Evolutionary conservation across 2,113 vertebrate species (phyloP).

Genomic region (Channa maculata): DNA sequence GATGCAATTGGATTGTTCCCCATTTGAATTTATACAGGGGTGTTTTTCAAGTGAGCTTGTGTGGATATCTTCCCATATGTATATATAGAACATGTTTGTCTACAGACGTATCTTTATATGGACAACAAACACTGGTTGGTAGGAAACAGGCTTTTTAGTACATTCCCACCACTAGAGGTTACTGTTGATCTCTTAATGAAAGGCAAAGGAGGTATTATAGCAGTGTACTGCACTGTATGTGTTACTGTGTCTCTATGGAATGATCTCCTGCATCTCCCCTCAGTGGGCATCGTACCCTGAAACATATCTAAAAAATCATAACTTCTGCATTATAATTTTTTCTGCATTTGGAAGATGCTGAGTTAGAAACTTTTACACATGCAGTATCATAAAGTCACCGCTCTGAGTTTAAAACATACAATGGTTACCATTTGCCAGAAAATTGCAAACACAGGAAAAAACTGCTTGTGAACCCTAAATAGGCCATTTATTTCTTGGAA

Average conservation of each 20-base stretch:
- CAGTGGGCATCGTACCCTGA: no score
- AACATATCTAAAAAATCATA: neutral
- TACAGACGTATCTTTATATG: constrained; percentile 4
- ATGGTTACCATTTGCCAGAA: neutral
- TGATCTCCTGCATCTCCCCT: neutral
- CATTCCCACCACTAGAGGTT: constrained; percentile 77
- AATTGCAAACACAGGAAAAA: neutral
- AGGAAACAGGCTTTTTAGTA: neutral
- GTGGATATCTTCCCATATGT: constrained; percentile 3
- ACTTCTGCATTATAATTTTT: neutral
- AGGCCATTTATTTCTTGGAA: neutral
- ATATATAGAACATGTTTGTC: constrained; percentile 1
- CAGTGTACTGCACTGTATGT: neutral
- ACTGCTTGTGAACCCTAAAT: neutral
- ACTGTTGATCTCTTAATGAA: constrained; percentile 74
- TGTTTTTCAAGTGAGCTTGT: constrained; percentile 29
- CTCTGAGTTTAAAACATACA: neutral
- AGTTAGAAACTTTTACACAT: neutral
- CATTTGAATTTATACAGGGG: constrained; percentile 44
- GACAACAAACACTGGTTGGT: neutral
- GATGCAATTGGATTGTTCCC: constrained; percentile 62
- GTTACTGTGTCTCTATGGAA: neutral
- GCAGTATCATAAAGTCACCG: neutral
- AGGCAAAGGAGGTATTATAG: neutral
- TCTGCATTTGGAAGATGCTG: neutral